Percentiles rank a stretch among this genome's conserved stretches.
Conservation (phyloP, 2,888 invertebrate species). For the Leptinotarsa peninsularis region DNA sequence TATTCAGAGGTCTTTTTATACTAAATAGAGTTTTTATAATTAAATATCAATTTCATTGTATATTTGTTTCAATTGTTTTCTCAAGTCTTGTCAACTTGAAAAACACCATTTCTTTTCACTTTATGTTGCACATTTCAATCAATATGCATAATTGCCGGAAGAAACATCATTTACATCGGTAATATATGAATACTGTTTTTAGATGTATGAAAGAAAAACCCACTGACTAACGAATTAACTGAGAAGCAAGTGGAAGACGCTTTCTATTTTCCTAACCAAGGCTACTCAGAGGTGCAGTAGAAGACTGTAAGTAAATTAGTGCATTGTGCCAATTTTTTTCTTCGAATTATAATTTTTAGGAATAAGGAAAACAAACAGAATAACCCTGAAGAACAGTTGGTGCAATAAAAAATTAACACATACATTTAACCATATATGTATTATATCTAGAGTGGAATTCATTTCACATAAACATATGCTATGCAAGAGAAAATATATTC, state of each 20-base stretch:
- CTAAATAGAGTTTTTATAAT: background rate
- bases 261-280: slow-evolving; percentile 21
- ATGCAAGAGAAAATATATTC: background rate
- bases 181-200: background rate
- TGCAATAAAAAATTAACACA: background rate
- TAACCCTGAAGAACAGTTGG: background rate
- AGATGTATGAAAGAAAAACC: slow-evolving; percentile 18
- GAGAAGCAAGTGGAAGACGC: slow-evolving; percentile 22
- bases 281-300: slow-evolving; percentile 19
- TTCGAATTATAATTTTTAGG: slow-evolving; percentile 7
- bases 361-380: background rate
- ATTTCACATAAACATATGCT: background rate
- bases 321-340: background rate
- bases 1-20: background rate
- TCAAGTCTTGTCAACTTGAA: background rate
- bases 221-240: slow-evolving; percentile 16
- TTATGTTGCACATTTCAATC: no score
- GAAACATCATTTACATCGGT: no score
- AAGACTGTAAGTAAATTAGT: slow-evolving; percentile 12
- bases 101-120: background rate
- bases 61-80: background rate
- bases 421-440: background rate
- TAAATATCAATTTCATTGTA: background rate
- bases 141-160: no score
- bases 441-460: background rate